Evolutionary conservation across 2,888 invertebrate genomes (phyloP), one percentile per base, ranked within the genome.

Genomic region (Plebejus argus): DNA sequence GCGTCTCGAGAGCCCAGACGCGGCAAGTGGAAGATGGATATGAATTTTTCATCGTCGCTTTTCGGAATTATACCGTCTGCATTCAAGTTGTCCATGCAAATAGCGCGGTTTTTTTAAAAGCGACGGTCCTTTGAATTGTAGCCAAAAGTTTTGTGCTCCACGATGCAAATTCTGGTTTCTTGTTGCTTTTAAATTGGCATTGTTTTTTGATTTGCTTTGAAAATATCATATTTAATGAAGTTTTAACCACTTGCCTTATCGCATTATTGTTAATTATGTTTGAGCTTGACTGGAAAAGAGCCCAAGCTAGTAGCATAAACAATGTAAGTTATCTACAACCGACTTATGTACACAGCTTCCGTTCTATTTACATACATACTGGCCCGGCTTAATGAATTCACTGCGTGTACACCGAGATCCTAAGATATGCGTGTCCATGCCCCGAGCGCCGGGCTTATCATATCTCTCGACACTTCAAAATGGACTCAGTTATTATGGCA

Each of bases 361-460:
- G 93, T 92, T 92, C 92, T 86, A 90, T 89, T 92, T 91, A 90
- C 91, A 92, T 90, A 91, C 86, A 90, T 90, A 83, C 83, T 82
- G 82, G 82, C 20, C 45, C 39, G 6, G 81, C 79, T 82, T 92
- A 92, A 93, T 93, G 89, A 92, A 92, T 92, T 90, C 92, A 91
- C 89, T 85, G 83, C 84, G 84, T 85, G 85, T 87, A 88, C 87
- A 85, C 88, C 83, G 84, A 90, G 92, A 91, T 93, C 88, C 83
- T 89, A 89, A 89, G 91, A 93, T 93, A 93, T 88, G 88, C 89
- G 86, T 85, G 86, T 88, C 87, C 90, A 87, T 88, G 88, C 86
- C 86, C 82, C 81, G 78, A 80, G 85, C 83, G 78, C 15, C 71
- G 56, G 58, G 35, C 58, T 77, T 39, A 72, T 39, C 18, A 56